Base-by-base conservation (phyloP, 1,140 invertebrate genomes). In the Sitobion miscanthi region DNA sequence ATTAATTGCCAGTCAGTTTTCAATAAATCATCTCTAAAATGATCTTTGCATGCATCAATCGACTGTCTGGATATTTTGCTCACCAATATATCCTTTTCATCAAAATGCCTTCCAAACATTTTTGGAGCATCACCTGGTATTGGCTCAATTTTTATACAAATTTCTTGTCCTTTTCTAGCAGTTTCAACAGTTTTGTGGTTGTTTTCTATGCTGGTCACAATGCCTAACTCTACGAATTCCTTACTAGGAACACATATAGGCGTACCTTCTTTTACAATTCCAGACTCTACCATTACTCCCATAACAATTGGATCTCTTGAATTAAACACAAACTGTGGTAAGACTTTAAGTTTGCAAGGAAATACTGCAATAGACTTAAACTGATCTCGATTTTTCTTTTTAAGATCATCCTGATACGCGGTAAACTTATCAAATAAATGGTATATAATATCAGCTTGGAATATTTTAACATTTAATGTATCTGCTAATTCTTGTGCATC, bases 371-470 rank as follows among this genome's bases (percentile, higher is more conserved):
- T 97, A 94, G 98, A 97, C 95, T 99, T 99, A 96, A 98, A 98
- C 95, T 99, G 98, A 94, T 99, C 98, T 25, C 99, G 97, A 95
- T 99, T 99, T 95, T 97, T 97, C 94, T 97, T 96, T 95, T 98
- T 98, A n/a, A 99, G 95, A 94, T 99, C 98, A 91, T 99, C 98
- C 92, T 98, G 96, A 95, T 99, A 99, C 35, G 97, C 97, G 94
- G 97, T 99, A 96, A 99, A 99, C 95, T 98, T 98, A 95, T 99
- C 99, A 96, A 99, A 99, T 94, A 99, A 96, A 96, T 99, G 99
- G 96, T 99, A 99, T 95, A 99, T 99, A 95, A 99, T 99, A 95
- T 99, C 99, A 6, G 99, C 99, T 93, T 99, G 98, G 96, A 99
- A 99, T 95, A 99, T 99, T 95, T 98, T 98, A 83, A 99, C 98